Evolutionary conservation across 2,888 invertebrate species (phyloP).

Genomic region (Patella pellucida): DNA sequence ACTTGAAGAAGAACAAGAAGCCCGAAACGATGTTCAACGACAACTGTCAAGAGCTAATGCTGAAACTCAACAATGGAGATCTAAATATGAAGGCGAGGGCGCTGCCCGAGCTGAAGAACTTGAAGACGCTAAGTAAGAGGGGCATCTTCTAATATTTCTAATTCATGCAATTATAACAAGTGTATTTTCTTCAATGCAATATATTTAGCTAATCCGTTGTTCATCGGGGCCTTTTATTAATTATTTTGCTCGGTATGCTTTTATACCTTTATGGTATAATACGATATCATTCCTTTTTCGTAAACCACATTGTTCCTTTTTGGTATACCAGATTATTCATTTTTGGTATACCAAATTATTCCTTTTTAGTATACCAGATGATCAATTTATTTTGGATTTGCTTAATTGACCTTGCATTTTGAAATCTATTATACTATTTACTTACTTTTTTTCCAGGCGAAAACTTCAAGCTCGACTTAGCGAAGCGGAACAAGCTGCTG

Average conservation of each 20-base stretch:
- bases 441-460: conserved; percentile 72
- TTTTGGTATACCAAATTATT: too few species aligned
- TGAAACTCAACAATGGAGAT: conserved; percentile 96
- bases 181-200: too few species aligned
- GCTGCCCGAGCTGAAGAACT: conserved; percentile 74
- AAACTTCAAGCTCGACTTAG: conserved; percentile 89
- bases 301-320: too few species aligned
- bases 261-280: too few species aligned
- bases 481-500: conserved; percentile 96
- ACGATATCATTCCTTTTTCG: too few species aligned
- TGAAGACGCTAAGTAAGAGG: conserved; percentile 66
- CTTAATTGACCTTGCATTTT: neutral
- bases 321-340: too few species aligned
- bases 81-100: conserved; percentile 92
- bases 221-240: too few species aligned
- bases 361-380: too few species aligned
- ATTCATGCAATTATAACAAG: neutral
- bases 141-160: neutral
- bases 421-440: neutral
- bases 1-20: conserved; percentile 98
- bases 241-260: too few species aligned
- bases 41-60: conserved; percentile 98
- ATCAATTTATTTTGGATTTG: neutral
- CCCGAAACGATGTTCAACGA: conserved; percentile 97
- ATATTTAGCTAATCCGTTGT: too few species aligned